Conservation (phyloP, 2,888 invertebrate genomes). For the Rhyacophila evoluta region DNA sequence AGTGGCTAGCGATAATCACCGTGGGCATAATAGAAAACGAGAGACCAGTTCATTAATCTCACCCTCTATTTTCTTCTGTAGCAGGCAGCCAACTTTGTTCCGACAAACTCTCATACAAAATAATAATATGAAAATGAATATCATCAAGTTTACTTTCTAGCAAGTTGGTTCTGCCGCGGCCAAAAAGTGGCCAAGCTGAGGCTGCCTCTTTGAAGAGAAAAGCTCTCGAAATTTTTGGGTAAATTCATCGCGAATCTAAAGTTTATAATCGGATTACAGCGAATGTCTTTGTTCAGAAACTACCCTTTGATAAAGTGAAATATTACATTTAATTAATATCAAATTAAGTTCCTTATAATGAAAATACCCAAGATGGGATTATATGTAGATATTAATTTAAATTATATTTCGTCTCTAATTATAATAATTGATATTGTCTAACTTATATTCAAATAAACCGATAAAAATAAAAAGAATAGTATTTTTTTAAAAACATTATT, state of each 20-base stretch:
- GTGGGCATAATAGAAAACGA: constrained; percentile 12
- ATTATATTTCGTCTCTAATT: too few relatives aligned
- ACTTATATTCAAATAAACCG: too few relatives aligned
- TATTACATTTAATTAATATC: background rate
- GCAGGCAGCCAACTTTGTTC: background rate
- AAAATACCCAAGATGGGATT: background rate
- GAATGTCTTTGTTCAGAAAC: background rate
- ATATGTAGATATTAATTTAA: background rate
- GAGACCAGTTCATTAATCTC: constrained; percentile 24
- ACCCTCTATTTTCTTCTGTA: background rate
- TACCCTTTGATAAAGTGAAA: background rate
- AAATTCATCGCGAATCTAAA: background rate
- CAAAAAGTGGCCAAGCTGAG: constrained; percentile 14
- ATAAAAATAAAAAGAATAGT: too few relatives aligned
- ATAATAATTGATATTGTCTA: background rate
- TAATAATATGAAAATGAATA: constrained; percentile 22
- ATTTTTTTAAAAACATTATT: too few relatives aligned
- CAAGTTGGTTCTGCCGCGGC: background rate
- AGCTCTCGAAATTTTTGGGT: background rate
- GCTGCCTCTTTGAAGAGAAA: background rate
- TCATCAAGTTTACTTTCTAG: background rate
- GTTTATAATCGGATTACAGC: constrained; percentile 9
- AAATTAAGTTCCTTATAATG: background rate
- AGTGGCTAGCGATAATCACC: constrained; percentile 6
- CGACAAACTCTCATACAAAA: constrained; percentile 18